phyloP scores from a whole-genome alignment of 2,888 invertebrate genomes.

The Cheilosia vernalis region DNA sequence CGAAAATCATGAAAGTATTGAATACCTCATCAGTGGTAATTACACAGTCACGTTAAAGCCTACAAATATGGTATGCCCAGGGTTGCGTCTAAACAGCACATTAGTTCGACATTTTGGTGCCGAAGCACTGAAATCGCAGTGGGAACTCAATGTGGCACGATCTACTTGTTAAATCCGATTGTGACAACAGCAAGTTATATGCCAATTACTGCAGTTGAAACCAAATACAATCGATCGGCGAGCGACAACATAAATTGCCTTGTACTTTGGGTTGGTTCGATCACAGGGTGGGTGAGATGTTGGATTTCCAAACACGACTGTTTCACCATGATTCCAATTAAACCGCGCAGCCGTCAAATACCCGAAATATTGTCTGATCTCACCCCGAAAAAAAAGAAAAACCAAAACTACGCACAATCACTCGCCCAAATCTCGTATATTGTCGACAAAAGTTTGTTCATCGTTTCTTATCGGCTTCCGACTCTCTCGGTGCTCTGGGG shows the following conservation, averaged over 20 bases:
- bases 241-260: neutral
- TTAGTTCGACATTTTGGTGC: neutral
- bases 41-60: conserved; percentile 28
- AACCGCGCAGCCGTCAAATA: conserved; percentile 8
- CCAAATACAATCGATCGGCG: neutral
- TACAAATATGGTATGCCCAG: conserved; percentile 34
- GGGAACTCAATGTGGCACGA: conserved; percentile 40
- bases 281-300: neutral
- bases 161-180: conserved; percentile 31
- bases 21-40: neutral
- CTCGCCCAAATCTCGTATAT: conserved; percentile 53
- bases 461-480: conserved; percentile 63
- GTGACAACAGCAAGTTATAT: conserved; percentile 9
- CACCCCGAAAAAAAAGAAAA: conserved; percentile 25
- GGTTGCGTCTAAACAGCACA: conserved; percentile 7
- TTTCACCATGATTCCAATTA: neutral
- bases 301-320: neutral
- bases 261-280: neutral
- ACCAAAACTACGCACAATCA: conserved; percentile 13
- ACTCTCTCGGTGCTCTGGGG: conserved; percentile 25
- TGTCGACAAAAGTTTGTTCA: conserved; percentile 56
- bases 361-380: conserved; percentile 63
- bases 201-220: conserved; percentile 20
- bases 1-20: neutral
- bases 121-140: conserved; percentile 1